Conservation (phyloP, 2,797 vertebrate species). For the Cyclopterus lumpus region DNA sequence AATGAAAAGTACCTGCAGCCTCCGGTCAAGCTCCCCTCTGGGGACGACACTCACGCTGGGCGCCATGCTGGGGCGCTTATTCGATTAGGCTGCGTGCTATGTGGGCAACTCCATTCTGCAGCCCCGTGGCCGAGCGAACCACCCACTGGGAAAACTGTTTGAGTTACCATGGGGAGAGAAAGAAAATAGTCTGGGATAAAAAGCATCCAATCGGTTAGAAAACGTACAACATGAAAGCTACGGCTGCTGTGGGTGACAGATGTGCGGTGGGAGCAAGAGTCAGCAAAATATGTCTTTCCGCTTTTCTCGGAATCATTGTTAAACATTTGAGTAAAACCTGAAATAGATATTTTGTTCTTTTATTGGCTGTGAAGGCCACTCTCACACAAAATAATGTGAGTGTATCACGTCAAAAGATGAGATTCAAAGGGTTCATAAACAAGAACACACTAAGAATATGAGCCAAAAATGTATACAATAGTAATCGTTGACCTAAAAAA, state of each 20-base stretch:
- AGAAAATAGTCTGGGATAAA: conserved; percentile 65
- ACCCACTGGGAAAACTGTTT: conserved; percentile 80
- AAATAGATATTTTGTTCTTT: background rate
- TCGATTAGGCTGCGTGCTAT: conserved; percentile 87
- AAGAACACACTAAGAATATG: background rate
- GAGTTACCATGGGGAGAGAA: conserved; percentile 64
- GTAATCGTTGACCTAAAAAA: background rate
- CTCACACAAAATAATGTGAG: background rate
- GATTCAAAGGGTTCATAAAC: conserved; percentile 12
- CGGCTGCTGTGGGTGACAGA: conserved; percentile 38
- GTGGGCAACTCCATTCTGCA: conserved; percentile 84
- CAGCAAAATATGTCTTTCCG: conserved; percentile 27
- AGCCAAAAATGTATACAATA: background rate
- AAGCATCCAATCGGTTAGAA: conserved; percentile 52
- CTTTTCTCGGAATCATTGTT: conserved; percentile 39
- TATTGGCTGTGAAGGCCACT: background rate
- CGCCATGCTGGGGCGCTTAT: conserved; percentile 89
- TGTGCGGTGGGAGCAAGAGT: background rate
- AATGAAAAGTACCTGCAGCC: conserved; percentile 93
- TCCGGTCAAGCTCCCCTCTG: conserved; percentile 81
- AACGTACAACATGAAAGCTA: conserved; percentile 58
- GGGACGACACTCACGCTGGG: conserved; percentile 85
- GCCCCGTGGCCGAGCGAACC: conserved; percentile 59
- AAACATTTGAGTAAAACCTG: conserved; percentile 20
- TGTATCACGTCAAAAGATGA: background rate